These are phyloP conservation scores for Heliconius himera DNA, from an alignment of 1,140 invertebrate species.

Conservation along the genomic window DNA sequence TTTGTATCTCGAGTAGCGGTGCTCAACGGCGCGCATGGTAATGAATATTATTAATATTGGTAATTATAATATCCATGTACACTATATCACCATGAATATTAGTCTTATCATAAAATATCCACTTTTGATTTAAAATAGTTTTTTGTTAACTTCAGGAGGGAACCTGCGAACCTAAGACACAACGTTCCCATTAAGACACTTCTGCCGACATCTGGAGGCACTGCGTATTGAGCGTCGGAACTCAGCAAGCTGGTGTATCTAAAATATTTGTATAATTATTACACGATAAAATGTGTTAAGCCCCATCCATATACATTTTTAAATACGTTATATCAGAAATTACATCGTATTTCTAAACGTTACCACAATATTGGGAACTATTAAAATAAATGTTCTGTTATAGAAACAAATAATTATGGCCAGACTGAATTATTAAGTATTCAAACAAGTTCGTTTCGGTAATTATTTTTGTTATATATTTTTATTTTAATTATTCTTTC, in stretches of 20 bases:
- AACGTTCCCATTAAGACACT: too few species aligned
- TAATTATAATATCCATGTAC: too few species aligned
- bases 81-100: too few species aligned
- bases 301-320: neutral
- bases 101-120: too few species aligned
- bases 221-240: too few species aligned
- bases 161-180: too few species aligned
- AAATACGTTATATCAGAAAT: conserved; percentile 24
- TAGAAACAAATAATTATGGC: conserved; percentile 37
- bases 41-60: too few species aligned
- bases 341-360: conserved; percentile 24
- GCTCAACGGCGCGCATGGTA: too few species aligned
- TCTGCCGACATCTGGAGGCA: too few species aligned
- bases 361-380: conserved; percentile 34
- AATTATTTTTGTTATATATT: neutral
- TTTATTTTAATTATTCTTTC: neutral
- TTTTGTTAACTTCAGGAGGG: too few species aligned
- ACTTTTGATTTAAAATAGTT: neutral
- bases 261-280: neutral
- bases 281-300: neutral
- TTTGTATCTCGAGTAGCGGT: too few species aligned
- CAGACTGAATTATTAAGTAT: conserved; percentile 35
- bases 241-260: neutral
- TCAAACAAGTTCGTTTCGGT: conserved; percentile 10
- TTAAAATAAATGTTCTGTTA: conserved; percentile 36